Percentiles rank a stretch among this genome's conserved stretches.
Evolutionary conservation across 1,140 invertebrate species (phyloP).

Genomic region (Polyergus mexicanus): DNA sequence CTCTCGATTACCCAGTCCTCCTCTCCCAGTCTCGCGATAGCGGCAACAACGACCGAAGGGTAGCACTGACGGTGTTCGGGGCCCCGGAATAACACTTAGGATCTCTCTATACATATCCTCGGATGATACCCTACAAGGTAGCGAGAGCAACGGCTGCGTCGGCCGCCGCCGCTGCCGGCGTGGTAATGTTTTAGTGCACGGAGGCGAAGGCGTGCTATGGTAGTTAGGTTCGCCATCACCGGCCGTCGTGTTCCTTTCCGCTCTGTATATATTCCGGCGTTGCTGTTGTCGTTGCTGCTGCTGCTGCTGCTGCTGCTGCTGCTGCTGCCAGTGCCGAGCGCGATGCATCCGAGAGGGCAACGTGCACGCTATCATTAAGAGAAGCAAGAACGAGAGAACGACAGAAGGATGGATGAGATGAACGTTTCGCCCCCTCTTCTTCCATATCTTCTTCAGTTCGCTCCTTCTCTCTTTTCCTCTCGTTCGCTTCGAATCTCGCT

Average conservation of each 20-base stretch:
- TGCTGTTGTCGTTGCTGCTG: conserved; percentile 34
- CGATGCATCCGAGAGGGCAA: conserved; percentile 69
- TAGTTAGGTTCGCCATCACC: conserved; percentile 76
- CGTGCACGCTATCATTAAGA: conserved; percentile 83
- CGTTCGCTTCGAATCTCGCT: conserved; percentile 17
- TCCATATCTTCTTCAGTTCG: conserved; percentile 27
- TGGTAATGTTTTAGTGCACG: conserved; percentile 78
- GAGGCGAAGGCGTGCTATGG: conserved; percentile 77
- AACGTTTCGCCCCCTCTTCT: conserved; percentile 59
- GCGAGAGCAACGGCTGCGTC: conserved; percentile 64
- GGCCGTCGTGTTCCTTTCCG: conserved; percentile 51
- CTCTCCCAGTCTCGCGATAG: conserved; percentile 29
- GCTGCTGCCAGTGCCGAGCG: conserved; percentile 57
- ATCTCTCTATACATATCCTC: conserved; percentile 74
- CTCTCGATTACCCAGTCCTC: conserved; percentile 68
- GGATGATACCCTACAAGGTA: conserved; percentile 80
- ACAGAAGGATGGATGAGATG: conserved; percentile 76
- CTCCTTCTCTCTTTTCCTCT: conserved; percentile 1
- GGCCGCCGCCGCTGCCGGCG: conserved; percentile 74
- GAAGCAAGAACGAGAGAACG: conserved; percentile 76
- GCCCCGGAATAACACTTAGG: conserved; percentile 79
- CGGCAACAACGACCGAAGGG: conserved; percentile 59
- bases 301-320: conserved; percentile 44
- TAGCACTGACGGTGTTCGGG: conserved; percentile 63
- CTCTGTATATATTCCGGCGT: conserved; percentile 58